Percentiles rank a stretch among this genome's conserved stretches.
These are phyloP conservation scores for Gonioctena quinquepunctata DNA, from an alignment of 1,140 invertebrate genomes.

Conservation along the genomic window DNA sequence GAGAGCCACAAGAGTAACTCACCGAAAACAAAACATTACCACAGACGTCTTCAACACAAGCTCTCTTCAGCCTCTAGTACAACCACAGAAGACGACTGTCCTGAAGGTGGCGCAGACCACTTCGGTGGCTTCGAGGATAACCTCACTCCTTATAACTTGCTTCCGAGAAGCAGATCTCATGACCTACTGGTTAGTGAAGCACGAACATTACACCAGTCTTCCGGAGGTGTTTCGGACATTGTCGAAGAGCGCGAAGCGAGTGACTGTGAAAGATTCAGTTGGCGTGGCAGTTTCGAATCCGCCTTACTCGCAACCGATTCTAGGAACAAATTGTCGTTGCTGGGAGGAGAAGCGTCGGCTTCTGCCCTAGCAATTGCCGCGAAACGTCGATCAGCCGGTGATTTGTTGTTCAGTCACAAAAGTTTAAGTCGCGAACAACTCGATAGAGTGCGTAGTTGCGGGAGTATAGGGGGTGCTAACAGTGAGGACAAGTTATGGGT, in stretches of 20 bases:
- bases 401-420: constrained; percentile 71
- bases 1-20: constrained; percentile 60
- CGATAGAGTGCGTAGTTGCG: constrained; percentile 77
- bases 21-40: constrained; percentile 59
- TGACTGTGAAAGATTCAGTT: constrained; percentile 86
- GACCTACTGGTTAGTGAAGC: constrained; percentile 70
- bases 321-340: constrained; percentile 72
- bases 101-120: constrained; percentile 64
- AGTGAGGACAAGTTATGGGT: constrained; percentile 63
- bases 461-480: constrained; percentile 74
- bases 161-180: constrained; percentile 76
- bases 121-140: constrained; percentile 49
- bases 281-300: constrained; percentile 88
- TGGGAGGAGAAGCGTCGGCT: constrained; percentile 68
- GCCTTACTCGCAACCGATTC: constrained; percentile 82
- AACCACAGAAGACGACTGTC: constrained; percentile 79
- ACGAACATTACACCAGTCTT: constrained; percentile 54
- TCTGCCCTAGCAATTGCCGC: constrained; percentile 69
- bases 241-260: constrained; percentile 77
- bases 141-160: constrained; percentile 46
- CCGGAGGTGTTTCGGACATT: constrained; percentile 59
- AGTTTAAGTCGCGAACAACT: constrained; percentile 75
- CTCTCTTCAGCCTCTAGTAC: constrained; percentile 68
- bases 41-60: constrained; percentile 62
- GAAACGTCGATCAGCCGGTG: constrained; percentile 77